phyloP scores from a whole-genome alignment of 2,888 invertebrate genomes.

The Drosophila falleni region DNA sequence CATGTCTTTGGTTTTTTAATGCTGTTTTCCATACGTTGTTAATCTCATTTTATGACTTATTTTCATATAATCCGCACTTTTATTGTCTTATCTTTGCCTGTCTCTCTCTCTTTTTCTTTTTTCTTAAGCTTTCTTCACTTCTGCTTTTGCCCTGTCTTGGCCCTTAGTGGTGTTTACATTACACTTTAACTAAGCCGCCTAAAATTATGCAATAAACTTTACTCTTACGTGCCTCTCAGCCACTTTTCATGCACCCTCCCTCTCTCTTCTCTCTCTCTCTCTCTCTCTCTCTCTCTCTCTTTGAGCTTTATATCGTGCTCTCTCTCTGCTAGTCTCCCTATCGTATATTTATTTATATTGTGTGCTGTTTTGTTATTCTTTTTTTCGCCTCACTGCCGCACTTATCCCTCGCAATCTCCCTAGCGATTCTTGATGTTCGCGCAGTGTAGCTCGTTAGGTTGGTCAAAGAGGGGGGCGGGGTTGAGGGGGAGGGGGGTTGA shows the following conservation, averaged over 20 bases:
- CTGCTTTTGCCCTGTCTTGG: constrained; percentile 14
- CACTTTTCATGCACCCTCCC: constrained; percentile 43
- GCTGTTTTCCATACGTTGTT: not conserved
- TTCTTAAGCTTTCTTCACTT: constrained; percentile 12
- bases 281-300: not conserved
- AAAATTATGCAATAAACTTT: constrained; percentile 81
- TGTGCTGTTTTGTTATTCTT: constrained; percentile 52
- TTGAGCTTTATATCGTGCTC: not conserved
- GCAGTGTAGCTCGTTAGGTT: constrained; percentile 70
- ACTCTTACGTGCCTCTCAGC: constrained; percentile 71
- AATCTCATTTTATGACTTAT: constrained; percentile 10
- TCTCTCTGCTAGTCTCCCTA: not conserved
- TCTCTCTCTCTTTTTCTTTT: constrained; percentile 2
- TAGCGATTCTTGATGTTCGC: constrained; percentile 78
- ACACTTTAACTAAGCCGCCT: constrained; percentile 77
- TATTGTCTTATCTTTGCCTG: constrained; percentile 63
- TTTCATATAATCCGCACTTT: constrained; percentile 74
- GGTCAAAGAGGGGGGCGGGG: constrained; percentile 7
- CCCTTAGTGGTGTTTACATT: constrained; percentile 71
- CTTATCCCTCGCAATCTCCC: constrained; percentile 57
- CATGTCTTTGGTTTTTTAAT: not conserved
- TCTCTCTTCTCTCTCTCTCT: not conserved
- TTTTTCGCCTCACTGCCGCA: constrained; percentile 47
- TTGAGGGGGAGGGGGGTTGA: not conserved
- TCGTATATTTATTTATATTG: constrained; percentile 53